Evolutionary conservation across 2,888 invertebrate genomes (phyloP), one percentile per base, ranked within the genome.

Genomic region (Melangyna quadrimaculata): DNA sequence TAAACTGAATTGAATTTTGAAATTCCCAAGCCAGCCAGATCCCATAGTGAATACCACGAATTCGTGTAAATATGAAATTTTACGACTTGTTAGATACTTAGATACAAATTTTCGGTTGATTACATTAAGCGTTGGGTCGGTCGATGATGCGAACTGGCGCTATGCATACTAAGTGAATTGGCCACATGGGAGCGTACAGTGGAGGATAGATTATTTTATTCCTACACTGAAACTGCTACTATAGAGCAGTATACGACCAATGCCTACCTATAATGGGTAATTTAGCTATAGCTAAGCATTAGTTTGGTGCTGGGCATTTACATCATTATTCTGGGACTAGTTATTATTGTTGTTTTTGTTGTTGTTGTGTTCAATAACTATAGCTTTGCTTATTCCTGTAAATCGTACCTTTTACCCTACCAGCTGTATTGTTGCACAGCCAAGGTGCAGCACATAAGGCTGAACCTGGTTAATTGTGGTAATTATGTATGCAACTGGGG

Each of bases 1-100:
- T 63, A n/a, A n/a, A 71, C 43, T 43, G 86, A 86, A 81, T 86
- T 86, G 77, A 86, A 77, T 86, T 70, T 73, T 57, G 59, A 69
- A 80, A 81, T 80, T 77, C 75, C 80, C 79, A 71, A 51, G 55
- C 51, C 71, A 51, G 55, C 51, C 71, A 67, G 65, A 71, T 72
- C 51, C 53, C 79, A n/a, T n/a, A 53, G 53, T 51, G 81, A 78
- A 69, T 65, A 79, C 83, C 79, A 75, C 75, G 84, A 80, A 80
- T 80, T 77, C 77, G 86, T 81, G 86, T 86, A 86, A 86, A 86
- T 86, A 86, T 86, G 86, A 86, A 86, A 86, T 86, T 86, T 86
- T 86, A 86, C 86, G 86, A 86, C 86, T 86, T 86, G 86, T 86
- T 86, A 81, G 80, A 86, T 86, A 86, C 86, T 86, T 86, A 80